A percentile compares a stretch with the other conserved stretches of the same genome.
These are phyloP conservation scores for Eurosta solidaginis DNA, from an alignment of 1,140 invertebrate species.

Conservation along the genomic window DNA sequence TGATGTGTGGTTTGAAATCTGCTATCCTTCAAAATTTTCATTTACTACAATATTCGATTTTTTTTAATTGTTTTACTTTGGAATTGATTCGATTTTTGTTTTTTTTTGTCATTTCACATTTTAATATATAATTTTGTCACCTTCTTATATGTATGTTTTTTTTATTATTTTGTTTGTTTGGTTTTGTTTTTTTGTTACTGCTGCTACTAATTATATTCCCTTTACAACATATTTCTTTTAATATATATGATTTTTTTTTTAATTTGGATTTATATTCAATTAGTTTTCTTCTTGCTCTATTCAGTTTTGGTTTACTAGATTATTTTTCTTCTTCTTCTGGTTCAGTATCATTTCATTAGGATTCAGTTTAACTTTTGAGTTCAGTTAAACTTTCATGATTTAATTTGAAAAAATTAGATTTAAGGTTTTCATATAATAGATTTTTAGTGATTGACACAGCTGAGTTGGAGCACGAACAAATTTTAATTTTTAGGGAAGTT, in stretches of 20 bases:
- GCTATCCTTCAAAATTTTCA: neutral
- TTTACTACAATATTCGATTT: neutral
- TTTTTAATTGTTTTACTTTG: constrained; percentile 24
- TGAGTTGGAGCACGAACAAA: too few species aligned
- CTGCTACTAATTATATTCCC: constrained; percentile 15
- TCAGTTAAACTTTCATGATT: too few species aligned
- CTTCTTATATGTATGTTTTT: constrained; percentile 34
- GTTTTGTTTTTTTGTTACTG: constrained; percentile 27
- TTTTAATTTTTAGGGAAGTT: too few species aligned
- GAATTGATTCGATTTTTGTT: constrained; percentile 32
- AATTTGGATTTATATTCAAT: too few species aligned
- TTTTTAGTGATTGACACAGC: too few species aligned
- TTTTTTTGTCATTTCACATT: neutral
- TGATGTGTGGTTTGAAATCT: neutral
- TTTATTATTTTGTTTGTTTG: constrained; percentile 37
- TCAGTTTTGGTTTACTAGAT: too few species aligned
- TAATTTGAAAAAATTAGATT: too few species aligned
- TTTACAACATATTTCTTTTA: constrained; percentile 33
- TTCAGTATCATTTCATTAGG: too few species aligned
- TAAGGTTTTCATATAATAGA: too few species aligned
- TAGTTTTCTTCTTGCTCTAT: too few species aligned
- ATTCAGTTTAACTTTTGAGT: too few species aligned
- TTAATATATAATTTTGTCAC: neutral
- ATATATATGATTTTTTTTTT: constrained; percentile 27
- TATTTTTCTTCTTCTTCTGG: too few species aligned